These are phyloP conservation scores for Helicoverpa assulta DNA, from an alignment of 2,888 invertebrate genomes.

Conservation along the genomic window DNA sequence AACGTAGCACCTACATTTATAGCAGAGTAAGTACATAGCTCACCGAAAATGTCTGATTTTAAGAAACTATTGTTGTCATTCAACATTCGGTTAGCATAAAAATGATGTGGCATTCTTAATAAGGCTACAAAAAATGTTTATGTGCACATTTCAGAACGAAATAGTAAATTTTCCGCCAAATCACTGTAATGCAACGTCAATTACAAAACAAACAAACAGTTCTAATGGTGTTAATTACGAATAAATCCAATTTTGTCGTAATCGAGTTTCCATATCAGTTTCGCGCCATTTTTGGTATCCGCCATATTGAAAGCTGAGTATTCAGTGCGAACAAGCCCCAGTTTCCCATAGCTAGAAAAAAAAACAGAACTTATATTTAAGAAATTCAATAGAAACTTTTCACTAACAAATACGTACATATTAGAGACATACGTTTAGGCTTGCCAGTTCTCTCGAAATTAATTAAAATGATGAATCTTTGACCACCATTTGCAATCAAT, in stretches of 20 bases:
- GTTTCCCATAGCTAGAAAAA: slow-evolving; percentile 7
- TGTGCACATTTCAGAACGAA: slow-evolving; percentile 1
- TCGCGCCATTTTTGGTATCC: slow-evolving; percentile 49
- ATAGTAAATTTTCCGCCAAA: slow-evolving; percentile 11
- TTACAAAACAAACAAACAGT: slow-evolving; percentile 17
- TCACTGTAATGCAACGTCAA: slow-evolving; percentile 22
- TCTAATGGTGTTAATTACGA: slow-evolving; percentile 39
- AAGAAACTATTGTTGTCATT: too few species aligned
- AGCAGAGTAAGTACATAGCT: too few species aligned
- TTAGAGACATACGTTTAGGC: too few species aligned
- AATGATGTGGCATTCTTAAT: too few species aligned
- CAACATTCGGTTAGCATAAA: too few species aligned
- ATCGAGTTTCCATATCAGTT: slow-evolving; percentile 55
- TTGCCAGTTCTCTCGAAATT: slow-evolving; percentile 23
- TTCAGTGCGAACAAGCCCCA: slow-evolving; percentile 31
- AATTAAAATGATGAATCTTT: slow-evolving; percentile 9
- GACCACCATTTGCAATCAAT: slow-evolving; percentile 17
- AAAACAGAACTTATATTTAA: background rate
- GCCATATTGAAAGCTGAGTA: slow-evolving; percentile 45
- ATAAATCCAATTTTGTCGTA: slow-evolving; percentile 52
- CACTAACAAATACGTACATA: too few species aligned
- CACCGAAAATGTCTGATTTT: too few species aligned
- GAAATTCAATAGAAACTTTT: too few species aligned
- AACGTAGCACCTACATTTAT: too few species aligned
- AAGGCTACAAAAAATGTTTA: too few species aligned